Evolutionary conservation across 2,113 vertebrate genomes (phyloP).

Genomic region (Callipepla squamata): DNA sequence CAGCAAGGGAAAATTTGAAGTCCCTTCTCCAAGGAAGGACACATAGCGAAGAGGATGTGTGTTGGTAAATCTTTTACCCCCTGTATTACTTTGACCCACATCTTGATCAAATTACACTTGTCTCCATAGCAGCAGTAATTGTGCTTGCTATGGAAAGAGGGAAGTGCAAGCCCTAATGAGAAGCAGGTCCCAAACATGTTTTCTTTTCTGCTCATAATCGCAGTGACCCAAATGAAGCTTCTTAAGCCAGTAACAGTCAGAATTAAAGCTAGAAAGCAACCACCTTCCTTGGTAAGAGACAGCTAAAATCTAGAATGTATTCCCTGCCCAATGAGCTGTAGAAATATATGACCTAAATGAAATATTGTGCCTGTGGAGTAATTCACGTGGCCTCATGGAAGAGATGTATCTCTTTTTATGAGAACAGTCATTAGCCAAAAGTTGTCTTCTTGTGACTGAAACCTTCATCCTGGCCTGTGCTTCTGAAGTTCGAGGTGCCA

Average conservation of each 20-base stretch:
- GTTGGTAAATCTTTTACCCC: background rate
- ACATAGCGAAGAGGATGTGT: background rate
- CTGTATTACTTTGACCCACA: constrained; percentile 24
- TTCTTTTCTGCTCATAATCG: constrained; percentile 12
- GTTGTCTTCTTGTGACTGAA: background rate
- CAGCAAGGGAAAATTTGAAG: background rate
- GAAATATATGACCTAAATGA: background rate
- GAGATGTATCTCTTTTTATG: background rate
- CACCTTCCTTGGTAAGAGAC: background rate
- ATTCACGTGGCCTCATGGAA: too few relatives aligned
- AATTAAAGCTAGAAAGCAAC: background rate
- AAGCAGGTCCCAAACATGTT: constrained; percentile 30
- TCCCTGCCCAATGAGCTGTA: background rate
- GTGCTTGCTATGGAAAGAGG: constrained; percentile 47
- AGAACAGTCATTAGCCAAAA: background rate
- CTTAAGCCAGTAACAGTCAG: background rate
- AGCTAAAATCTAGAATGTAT: background rate
- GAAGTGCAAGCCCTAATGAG: constrained; percentile 32
- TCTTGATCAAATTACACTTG: constrained; percentile 63
- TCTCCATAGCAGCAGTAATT: constrained; percentile 63
- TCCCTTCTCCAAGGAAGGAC: background rate
- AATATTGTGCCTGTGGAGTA: too few relatives aligned
- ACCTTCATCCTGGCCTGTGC: background rate
- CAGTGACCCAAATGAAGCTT: constrained; percentile 1
- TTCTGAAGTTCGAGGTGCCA: background rate